These are phyloP conservation scores for Crotalus tigris DNA, from an alignment of 2,113 vertebrate genomes.

Conservation along the genomic window DNA sequence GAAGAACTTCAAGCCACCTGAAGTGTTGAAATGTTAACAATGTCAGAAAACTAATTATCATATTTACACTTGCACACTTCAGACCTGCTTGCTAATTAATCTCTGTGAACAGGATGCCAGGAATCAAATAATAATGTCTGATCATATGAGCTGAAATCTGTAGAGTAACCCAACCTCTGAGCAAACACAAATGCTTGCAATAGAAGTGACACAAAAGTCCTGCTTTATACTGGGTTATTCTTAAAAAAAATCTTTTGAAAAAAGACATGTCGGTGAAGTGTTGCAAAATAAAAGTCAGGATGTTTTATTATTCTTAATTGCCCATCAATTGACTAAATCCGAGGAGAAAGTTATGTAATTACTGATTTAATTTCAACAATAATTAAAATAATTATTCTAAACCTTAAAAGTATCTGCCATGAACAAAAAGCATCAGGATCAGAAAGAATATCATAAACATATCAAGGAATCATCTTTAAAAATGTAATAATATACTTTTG, in stretches of 20 bases:
- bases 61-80: slow-evolving; percentile 65
- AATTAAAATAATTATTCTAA: background rate
- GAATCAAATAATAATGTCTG: slow-evolving; percentile 59
- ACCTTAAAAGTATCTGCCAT: background rate
- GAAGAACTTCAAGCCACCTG: slow-evolving; percentile 54
- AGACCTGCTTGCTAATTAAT: slow-evolving; percentile 64
- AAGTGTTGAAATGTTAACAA: slow-evolving; percentile 54
- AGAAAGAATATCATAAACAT: background rate
- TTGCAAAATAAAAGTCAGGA: background rate
- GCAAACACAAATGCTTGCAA: slow-evolving; percentile 28
- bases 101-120: slow-evolving; percentile 57
- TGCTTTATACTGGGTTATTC: background rate
- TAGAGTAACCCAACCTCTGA: slow-evolving; percentile 35
- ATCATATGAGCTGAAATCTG: slow-evolving; percentile 57
- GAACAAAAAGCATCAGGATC: background rate
- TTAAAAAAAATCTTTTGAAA: background rate
- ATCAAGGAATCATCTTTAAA: background rate
- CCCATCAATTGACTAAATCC: background rate
- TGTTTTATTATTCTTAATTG: background rate
- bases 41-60: slow-evolving; percentile 58
- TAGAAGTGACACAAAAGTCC: background rate
- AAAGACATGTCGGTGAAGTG: background rate
- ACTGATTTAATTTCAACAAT: background rate
- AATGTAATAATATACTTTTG: background rate
- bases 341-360: background rate